These are phyloP conservation scores for Drosophila infuscata DNA, from an alignment of 2,888 invertebrate genomes.

Conservation along the genomic window DNA sequence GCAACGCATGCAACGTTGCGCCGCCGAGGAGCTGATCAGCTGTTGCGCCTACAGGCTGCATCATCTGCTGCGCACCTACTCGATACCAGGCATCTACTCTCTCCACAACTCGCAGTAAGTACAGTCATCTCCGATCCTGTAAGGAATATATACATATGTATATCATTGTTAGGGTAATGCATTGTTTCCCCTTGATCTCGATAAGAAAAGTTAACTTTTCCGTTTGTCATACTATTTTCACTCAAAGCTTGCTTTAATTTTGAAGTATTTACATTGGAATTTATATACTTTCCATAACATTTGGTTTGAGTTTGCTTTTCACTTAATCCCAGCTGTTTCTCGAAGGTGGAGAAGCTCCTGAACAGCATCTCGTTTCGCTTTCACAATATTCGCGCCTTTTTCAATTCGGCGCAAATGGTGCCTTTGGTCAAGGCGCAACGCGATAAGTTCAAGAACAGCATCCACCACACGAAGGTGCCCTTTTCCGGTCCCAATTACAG, in stretches of 20 bases:
- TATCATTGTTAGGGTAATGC: too few relatives aligned
- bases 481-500: constrained; percentile 65
- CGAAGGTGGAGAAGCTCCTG: constrained; percentile 77
- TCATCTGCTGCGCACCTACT: constrained; percentile 72
- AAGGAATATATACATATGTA: too few relatives aligned
- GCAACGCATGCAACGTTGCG: constrained; percentile 59
- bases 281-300: not conserved
- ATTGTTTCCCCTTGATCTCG: not conserved
- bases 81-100: constrained; percentile 82
- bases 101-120: constrained; percentile 76
- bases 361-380: constrained; percentile 69
- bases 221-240: not conserved
- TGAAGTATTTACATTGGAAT: not conserved
- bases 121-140: not conserved
- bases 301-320: not conserved
- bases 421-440: constrained; percentile 1
- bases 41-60: constrained; percentile 81
- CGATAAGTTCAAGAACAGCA: constrained; percentile 30
- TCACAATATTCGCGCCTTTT: constrained; percentile 63
- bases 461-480: constrained; percentile 52
- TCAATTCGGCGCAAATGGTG: not conserved
- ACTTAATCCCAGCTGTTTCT: constrained; percentile 64
- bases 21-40: constrained; percentile 79
- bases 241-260: not conserved
- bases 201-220: not conserved